Conservation (phyloP, 2,797 vertebrate species). For the Poeciliopsis turneri region DNA sequence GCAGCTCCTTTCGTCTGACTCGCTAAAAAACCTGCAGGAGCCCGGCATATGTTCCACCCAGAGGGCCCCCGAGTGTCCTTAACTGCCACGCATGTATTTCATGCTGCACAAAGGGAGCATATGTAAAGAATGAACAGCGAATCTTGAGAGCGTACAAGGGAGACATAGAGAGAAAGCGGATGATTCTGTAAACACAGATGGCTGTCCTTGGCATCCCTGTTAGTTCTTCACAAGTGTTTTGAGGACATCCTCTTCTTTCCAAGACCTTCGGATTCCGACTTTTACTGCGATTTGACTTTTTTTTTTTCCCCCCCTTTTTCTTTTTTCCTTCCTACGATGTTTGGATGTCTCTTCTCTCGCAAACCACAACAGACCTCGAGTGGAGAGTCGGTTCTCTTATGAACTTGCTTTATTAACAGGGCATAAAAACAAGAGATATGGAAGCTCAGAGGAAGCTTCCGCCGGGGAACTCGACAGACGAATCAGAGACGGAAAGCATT, state of each 20-base stretch:
- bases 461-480: neutral
- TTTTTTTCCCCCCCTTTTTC: too few species aligned
- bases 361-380: slow-evolving; percentile 37
- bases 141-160: slow-evolving; percentile 69
- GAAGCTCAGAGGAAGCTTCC: slow-evolving; percentile 13
- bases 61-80: slow-evolving; percentile 71
- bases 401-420: slow-evolving; percentile 18
- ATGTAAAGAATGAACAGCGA: slow-evolving; percentile 79
- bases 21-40: slow-evolving; percentile 63
- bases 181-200: slow-evolving; percentile 80
- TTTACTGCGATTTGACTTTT: slow-evolving; percentile 50
- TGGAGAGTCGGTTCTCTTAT: slow-evolving; percentile 10
- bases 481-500: neutral
- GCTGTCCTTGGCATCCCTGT: slow-evolving; percentile 76
- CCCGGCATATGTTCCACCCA: slow-evolving; percentile 75
- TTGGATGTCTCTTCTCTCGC: slow-evolving; percentile 54
- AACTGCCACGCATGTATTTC: slow-evolving; percentile 72
- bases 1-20: slow-evolving; percentile 57
- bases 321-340: slow-evolving; percentile 24
- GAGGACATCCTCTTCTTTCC: slow-evolving; percentile 76
- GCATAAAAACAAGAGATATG: slow-evolving; percentile 1
- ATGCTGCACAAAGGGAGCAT: slow-evolving; percentile 76
- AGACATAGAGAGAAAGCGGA: slow-evolving; percentile 73
- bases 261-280: slow-evolving; percentile 69
- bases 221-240: slow-evolving; percentile 77